These are phyloP conservation scores for Nerophis lumbriciformis DNA, from an alignment of 2,113 vertebrate genomes.

Conservation along the genomic window DNA sequence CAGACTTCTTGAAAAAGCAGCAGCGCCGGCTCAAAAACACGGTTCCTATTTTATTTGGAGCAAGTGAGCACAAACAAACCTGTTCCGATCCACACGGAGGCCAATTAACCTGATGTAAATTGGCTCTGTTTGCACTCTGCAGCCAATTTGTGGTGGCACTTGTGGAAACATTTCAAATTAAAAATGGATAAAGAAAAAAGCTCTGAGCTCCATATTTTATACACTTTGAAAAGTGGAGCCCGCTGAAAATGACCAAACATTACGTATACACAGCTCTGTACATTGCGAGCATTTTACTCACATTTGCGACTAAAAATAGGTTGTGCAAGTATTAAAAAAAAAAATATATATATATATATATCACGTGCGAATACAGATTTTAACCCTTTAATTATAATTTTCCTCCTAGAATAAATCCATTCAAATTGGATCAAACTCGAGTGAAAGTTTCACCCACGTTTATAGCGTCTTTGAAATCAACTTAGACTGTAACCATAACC, in stretches of 20 bases:
- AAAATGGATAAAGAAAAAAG: constrained; percentile 17
- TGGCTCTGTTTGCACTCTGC: constrained; percentile 32
- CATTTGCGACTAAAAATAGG: too few relatives aligned
- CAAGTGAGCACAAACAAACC: constrained; percentile 49
- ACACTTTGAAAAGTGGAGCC: neutral
- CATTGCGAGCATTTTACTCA: too few relatives aligned
- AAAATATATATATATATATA: too few relatives aligned
- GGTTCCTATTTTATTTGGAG: constrained; percentile 40
- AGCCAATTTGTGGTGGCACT: constrained; percentile 35
- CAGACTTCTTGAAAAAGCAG: constrained; percentile 14
- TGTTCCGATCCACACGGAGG: constrained; percentile 30
- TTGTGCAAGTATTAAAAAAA: too few relatives aligned
- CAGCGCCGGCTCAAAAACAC: constrained; percentile 30
- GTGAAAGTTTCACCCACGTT: too few relatives aligned
- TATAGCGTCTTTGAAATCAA: too few relatives aligned
- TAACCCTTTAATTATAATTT: too few relatives aligned
- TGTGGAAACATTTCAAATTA: neutral
- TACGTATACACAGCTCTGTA: too few relatives aligned
- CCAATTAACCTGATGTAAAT: constrained; percentile 46
- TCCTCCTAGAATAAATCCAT: too few relatives aligned
- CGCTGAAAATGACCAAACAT: neutral
- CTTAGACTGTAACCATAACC: too few relatives aligned
- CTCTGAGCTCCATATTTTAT: neutral
- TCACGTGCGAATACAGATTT: too few relatives aligned
- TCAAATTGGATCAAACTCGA: too few relatives aligned